Base-by-base conservation (phyloP, 2,888 invertebrate species). In the Cataglyphis altisquamis region DNA sequence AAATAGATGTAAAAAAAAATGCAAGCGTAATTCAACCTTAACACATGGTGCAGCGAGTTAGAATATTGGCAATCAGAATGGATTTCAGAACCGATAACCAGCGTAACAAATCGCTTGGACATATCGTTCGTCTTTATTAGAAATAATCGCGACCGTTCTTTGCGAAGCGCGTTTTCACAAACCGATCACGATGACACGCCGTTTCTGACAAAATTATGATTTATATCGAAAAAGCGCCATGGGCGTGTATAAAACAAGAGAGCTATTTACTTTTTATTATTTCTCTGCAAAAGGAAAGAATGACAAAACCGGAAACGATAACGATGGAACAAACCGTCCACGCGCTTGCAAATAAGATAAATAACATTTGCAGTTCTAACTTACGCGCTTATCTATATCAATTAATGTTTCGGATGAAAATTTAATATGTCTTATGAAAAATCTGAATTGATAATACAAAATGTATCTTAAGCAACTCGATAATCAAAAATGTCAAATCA, bases 381-480 rank as follows among this genome's bases (percentile, higher is more conserved):
- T 41, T 21, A 15, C 52, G 55, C 39, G 77, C 21, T 78, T 70
- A 78, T 70, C 32, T 32, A 3, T 70, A 70, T 68, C 68, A 68
- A 68, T 78, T 68, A 78, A 68, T 10, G 41, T 36, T 3, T 55
- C 25, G 36, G 15, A 2, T 8, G 3, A 48, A 45, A 55, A 39
- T n/a, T 21, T 36, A n/a, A 77, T 39, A n/a, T 39, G 67, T 57
- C 68, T 67, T 29, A 55, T 55, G 39, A 15, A 55, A 29, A 39
- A 1, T n/a, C n/a, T 39, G 55, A 77, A 77, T 67, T 67, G 5
- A 48, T 63, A n/a, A n/a, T 8, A n/a, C 36, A n/a, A 36, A 32
- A 36, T 18, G 3, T 41, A 41, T 73, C 10, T 36, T 12, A 12
- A 18, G 18, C 12, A 25, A 39, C 2, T 25, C 75, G 52, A 64